Percentiles rank a stretch among this genome's conserved stretches.
Evolutionary conservation across 2,797 vertebrate species (phyloP).

Genomic region (Prunella strophiata): DNA sequence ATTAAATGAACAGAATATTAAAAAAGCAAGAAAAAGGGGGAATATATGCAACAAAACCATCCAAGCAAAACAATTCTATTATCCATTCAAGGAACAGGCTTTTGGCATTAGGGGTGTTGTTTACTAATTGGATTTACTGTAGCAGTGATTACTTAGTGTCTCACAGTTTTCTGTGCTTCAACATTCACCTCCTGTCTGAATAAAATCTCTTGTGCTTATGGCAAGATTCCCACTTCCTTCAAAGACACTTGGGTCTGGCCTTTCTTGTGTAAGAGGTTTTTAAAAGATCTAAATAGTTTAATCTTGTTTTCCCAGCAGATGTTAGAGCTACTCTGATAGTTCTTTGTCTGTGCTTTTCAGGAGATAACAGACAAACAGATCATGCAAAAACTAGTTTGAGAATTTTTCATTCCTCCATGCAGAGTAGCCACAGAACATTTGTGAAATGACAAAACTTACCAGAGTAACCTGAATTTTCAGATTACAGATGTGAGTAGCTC

Average conservation of each 20-base stretch:
- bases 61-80: not conserved
- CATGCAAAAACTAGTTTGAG: not conserved
- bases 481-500: not conserved
- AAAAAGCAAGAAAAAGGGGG: not conserved
- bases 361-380: not conserved
- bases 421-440: not conserved
- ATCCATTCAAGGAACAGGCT: not conserved
- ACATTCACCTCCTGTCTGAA: not conserved
- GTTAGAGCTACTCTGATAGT: not conserved
- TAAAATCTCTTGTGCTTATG: not conserved
- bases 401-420: not conserved
- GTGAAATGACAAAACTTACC: not conserved
- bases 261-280: not conserved
- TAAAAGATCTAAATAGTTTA: not conserved
- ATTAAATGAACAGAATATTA: conserved; percentile 32
- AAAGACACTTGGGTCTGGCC: not conserved
- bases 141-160: not conserved
- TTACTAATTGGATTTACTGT: conserved; percentile 36
- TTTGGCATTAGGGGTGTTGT: not conserved
- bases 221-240: not conserved
- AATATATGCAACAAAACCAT: not conserved
- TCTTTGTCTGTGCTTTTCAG: not conserved
- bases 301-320: not conserved
- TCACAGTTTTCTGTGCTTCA: not conserved
- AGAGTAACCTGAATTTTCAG: not conserved